phyloP scores from a whole-genome alignment of 2,113 vertebrate species.

The Lichenostomus cassidix region DNA sequence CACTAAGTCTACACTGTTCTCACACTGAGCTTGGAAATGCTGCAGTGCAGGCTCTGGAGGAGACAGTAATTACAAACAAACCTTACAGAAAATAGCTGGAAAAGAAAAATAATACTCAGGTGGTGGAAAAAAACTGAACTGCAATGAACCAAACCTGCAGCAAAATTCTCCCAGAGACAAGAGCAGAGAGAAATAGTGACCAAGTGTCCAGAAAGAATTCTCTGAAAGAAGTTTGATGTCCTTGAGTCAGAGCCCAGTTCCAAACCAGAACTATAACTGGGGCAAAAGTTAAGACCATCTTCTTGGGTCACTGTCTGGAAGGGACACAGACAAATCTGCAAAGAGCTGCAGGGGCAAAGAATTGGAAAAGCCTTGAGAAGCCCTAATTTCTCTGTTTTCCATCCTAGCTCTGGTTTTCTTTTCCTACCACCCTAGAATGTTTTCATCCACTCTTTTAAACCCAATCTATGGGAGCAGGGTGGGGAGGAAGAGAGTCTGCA shows the following conservation, averaged over 20 bases:
- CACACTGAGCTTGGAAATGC: slow-evolving; percentile 5
- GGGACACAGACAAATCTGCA: neutral
- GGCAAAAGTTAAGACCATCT: neutral
- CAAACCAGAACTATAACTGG: neutral
- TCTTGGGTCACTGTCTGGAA: neutral
- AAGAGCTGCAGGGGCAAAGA: neutral
- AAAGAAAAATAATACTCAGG: neutral
- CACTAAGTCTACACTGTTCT: neutral
- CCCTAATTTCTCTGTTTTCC: neutral
- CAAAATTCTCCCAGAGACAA: neutral
- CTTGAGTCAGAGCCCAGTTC: neutral
- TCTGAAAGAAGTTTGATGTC: neutral
- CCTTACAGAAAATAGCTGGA: neutral
- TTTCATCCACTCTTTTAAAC: neutral
- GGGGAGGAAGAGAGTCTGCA: neutral
- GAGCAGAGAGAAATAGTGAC: neutral
- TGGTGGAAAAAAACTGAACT: neutral
- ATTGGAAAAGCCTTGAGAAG: neutral
- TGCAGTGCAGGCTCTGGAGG: slow-evolving; percentile 50
- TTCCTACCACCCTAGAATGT: rapidly evolving
- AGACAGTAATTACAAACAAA: neutral
- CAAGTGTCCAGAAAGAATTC: neutral
- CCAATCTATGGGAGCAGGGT: neutral
- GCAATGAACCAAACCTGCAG: neutral
- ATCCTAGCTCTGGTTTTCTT: neutral